phyloP scores from a whole-genome alignment of 2,797 vertebrate species.

The Graptemys geographica region DNA sequence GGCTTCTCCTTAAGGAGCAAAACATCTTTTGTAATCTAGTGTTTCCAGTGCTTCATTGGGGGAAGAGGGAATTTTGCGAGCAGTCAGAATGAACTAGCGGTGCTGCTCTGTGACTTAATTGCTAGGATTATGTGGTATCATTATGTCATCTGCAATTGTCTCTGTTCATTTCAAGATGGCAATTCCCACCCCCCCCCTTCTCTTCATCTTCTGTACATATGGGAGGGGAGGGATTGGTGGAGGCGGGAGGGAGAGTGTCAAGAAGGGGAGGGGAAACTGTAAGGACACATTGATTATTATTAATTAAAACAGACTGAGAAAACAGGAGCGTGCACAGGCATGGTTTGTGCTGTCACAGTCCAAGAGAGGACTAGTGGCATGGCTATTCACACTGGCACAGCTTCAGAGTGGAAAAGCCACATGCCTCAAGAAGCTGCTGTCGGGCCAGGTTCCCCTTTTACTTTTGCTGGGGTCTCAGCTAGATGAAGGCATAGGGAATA shows the following conservation, averaged over 20 bases:
- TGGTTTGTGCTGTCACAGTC: neutral
- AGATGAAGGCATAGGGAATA: neutral
- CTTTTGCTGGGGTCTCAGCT: neutral
- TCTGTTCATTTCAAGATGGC: slow-evolving; percentile 61
- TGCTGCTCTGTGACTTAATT: slow-evolving; percentile 60
- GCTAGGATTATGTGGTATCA: slow-evolving; percentile 66
- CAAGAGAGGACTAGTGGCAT: slow-evolving; percentile 6
- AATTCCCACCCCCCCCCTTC: neutral
- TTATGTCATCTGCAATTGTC: slow-evolving; percentile 70
- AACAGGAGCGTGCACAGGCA: neutral
- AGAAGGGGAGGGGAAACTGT: neutral
- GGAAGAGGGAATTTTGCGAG: accelerated
- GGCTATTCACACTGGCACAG: slow-evolving; percentile 4
- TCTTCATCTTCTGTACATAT: neutral
- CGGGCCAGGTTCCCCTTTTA: neutral
- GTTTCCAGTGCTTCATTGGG: accelerated
- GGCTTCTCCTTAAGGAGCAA: slow-evolving; percentile 56
- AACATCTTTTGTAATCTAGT: neutral
- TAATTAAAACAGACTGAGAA: slow-evolving; percentile 60
- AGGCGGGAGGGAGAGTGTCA: neutral
- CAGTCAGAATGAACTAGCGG: neutral
- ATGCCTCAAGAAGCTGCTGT: neutral
- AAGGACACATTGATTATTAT: neutral
- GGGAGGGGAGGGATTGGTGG: neutral
- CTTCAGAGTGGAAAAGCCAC: neutral